These are phyloP conservation scores for Nasonia giraulti DNA, from an alignment of 1,140 invertebrate species.

Conservation along the genomic window DNA sequence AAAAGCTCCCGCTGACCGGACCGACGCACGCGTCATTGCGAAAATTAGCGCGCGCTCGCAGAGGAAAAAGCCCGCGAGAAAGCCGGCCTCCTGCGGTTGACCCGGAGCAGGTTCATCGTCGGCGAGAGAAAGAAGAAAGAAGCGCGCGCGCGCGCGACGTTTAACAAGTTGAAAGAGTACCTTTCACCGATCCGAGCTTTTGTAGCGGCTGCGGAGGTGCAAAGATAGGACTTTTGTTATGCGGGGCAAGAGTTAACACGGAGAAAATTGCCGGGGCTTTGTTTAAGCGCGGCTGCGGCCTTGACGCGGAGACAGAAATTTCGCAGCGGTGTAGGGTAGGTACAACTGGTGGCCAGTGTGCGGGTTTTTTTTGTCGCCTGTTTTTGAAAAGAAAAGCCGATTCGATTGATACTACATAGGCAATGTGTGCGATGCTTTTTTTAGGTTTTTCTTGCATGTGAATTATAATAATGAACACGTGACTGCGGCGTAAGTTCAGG, in stretches of 20 bases:
- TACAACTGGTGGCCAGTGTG: no score
- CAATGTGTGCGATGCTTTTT: no score
- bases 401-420: no score
- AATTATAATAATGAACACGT: no score
- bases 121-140: background rate
- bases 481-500: no score
- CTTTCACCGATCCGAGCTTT: no score
- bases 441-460: no score
- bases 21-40: background rate
- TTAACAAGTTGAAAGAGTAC: background rate
- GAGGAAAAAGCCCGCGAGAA: background rate
- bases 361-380: no score
- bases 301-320: background rate
- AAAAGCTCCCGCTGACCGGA: background rate
- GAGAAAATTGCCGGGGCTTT: constrained; percentile 1
- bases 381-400: no score
- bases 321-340: background rate
- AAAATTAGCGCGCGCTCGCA: background rate
- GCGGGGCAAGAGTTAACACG: constrained; percentile 23
- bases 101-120: background rate
- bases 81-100: background rate
- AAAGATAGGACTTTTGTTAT: no score
- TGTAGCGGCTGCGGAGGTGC: background rate
- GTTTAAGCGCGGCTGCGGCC: background rate
- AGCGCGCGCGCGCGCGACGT: background rate